Base-by-base conservation (phyloP, 92 coral and sea anemone species). In the Muricea muricata region DNA sequence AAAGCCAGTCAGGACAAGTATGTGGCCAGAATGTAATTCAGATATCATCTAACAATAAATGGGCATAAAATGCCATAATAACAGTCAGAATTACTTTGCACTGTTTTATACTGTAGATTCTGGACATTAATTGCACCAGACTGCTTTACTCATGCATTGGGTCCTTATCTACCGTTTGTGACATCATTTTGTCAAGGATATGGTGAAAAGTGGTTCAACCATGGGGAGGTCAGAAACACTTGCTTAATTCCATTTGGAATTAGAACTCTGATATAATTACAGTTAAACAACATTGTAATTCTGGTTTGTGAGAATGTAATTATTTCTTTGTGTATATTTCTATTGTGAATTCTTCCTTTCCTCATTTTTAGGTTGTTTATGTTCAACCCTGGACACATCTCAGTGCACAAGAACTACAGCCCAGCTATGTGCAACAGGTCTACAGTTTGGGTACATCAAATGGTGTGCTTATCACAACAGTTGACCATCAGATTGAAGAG, bases 171-270 rank as follows among this genome's bases (percentile, higher is more conserved):
- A 17, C 99, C 99, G 24, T 90, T 96, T 92, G 98, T 89, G 26
- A 93, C 97, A 1, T 93, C 97, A 26, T 82, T 92, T 32, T 96
- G 99, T 61, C 91, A 94, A 79, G 99, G 99, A 25, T 87, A 91
- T 84, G 99, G 99, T 3, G 67, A 92, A 73, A 90, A 94, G 61
- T 93, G 93, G 68, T 88, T 68, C 39, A 72, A 81, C 34, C 88
- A 92, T 79, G 99, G 99, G 56, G 90, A 92, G 94, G 99, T 91
- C 80, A 9, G n/a, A n/a, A n/a, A n/a, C n/a, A n/a, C n/a, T n/a
- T n/a, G n/a, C n/a, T n/a, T n/a, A n/a, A n/a, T n/a, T n/a, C n/a
- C n/a, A n/a, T n/a, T n/a, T n/a, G n/a, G n/a, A n/a, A n/a, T n/a
- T n/a, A n/a, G n/a, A n/a, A n/a, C n/a, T n/a, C n/a, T n/a, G n/a